Base-by-base conservation (phyloP, 2,888 invertebrate species). In the Galerucella calmariensis region DNA sequence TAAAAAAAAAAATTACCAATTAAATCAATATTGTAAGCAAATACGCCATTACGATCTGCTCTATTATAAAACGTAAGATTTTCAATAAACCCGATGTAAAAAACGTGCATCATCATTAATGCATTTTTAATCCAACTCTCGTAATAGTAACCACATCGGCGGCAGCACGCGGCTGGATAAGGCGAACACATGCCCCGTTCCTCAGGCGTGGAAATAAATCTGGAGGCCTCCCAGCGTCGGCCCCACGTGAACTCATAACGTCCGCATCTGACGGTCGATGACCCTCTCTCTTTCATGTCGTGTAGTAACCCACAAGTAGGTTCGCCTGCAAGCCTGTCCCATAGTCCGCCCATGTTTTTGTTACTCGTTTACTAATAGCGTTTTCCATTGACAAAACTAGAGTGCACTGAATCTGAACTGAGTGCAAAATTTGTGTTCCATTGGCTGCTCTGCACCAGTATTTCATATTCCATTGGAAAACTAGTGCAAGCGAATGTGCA, bases 171-270 rank as follows among this genome's bases (percentile, higher is more conserved):
- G 63, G 63, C 20, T 41, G 63, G 63, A 65, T 65, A 65, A 46
- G 46, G 63, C 16, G 63, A 65, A 46, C 63, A 65, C 16, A 65
- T 65, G 63, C 46, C 63, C n/a, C 46, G 11, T 12, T 46, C 20
- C 20, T 12, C 63, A 11, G 63, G 11, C 63, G 41, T 46, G 46
- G 63, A 65, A 65, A 65, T 65, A 65, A 65, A 65, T 65, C 63
- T 44, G 63, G 63, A 65, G 46, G n/a, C 14, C 73, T 73, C 71
- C 73, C 68, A 70, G 68, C 56, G 66, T 68, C 75, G 76, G 73
- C 76, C 76, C 76, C 76, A 76, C 76, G 76, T 76, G 72, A 76
- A 76, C 73, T 73, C 73, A 59, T 67, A 27, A 65, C 74, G 67
- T 35, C 63, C 72, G 67, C 46, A 70, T 58, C 48, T 67, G 73